Conservation (phyloP, 1,140 invertebrate genomes). For the Rhynchophorus ferrugineus region DNA sequence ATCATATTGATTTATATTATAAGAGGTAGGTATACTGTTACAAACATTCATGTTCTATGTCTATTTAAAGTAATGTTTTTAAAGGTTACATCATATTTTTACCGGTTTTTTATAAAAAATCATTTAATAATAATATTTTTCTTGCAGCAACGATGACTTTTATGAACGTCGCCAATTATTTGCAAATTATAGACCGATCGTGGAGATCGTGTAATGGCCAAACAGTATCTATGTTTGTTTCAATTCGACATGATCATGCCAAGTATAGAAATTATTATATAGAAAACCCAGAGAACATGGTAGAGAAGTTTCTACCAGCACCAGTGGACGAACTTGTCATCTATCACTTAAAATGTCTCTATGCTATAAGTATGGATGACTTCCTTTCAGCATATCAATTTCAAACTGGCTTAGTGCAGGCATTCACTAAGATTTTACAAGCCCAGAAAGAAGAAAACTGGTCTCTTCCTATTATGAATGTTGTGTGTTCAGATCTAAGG, state of each 20-base stretch:
- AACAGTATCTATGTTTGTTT: constrained; percentile 57
- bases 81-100: no score
- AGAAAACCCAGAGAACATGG: constrained; percentile 60
- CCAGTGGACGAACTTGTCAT: constrained; percentile 76
- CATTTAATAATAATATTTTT: no score
- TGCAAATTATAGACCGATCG: constrained; percentile 45
- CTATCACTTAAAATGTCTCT: constrained; percentile 67
- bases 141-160: constrained; percentile 37
- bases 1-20: no score
- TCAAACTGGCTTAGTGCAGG: constrained; percentile 70
- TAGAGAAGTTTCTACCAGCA: constrained; percentile 60
- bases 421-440: constrained; percentile 78
- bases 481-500: constrained; percentile 75
- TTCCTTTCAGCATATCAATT: constrained; percentile 69
- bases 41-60: no score
- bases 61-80: no score
- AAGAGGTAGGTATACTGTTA: no score
- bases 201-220: constrained; percentile 52
- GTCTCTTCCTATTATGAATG: constrained; percentile 85
- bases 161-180: constrained; percentile 35
- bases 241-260: constrained; percentile 69
- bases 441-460: constrained; percentile 93
- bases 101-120: no score
- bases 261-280: constrained; percentile 59
- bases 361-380: constrained; percentile 56